A percentile compares a stretch with the other conserved stretches of the same genome.
Conservation (phyloP, 2,113 vertebrate genomes). For the Tetrao urogallus region DNA sequence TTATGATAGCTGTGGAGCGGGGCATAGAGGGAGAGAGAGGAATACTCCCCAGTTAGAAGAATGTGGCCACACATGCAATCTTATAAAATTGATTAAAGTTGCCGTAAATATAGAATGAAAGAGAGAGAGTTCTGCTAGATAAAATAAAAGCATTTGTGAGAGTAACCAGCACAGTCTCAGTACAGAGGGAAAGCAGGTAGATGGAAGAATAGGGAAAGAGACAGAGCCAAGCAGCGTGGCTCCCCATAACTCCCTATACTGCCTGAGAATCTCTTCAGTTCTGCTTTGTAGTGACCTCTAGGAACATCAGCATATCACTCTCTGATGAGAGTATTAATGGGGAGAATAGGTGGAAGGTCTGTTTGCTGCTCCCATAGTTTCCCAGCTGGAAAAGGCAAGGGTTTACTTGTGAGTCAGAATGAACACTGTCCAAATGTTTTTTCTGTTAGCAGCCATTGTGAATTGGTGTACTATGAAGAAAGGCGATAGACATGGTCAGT, state of each 20-base stretch:
- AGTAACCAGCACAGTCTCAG: background rate
- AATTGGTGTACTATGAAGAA: background rate
- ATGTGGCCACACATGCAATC: background rate
- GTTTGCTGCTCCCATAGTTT: rapidly evolving
- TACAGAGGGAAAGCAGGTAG: background rate
- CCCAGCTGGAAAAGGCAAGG: background rate
- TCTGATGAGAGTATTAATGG: background rate
- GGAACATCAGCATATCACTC: background rate
- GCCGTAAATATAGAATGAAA: background rate
- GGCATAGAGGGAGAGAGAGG: no score
- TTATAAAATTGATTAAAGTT: background rate
- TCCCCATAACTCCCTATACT: background rate
- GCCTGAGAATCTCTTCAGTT: background rate
- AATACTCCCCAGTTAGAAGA: background rate
- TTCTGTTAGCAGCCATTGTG: background rate
- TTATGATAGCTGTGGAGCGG: background rate
- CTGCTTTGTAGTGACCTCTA: constrained; percentile 9
- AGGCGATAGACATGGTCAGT: background rate
- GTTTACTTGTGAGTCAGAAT: background rate
- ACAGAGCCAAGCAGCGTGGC: background rate
- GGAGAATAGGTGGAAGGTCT: background rate
- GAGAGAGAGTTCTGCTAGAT: background rate
- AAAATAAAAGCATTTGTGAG: background rate
- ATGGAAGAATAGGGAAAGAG: background rate
- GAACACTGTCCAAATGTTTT: background rate